Evolutionary conservation across 2,797 vertebrate genomes (phyloP).

Genomic region (Sebastiscus albofasciatus): DNA sequence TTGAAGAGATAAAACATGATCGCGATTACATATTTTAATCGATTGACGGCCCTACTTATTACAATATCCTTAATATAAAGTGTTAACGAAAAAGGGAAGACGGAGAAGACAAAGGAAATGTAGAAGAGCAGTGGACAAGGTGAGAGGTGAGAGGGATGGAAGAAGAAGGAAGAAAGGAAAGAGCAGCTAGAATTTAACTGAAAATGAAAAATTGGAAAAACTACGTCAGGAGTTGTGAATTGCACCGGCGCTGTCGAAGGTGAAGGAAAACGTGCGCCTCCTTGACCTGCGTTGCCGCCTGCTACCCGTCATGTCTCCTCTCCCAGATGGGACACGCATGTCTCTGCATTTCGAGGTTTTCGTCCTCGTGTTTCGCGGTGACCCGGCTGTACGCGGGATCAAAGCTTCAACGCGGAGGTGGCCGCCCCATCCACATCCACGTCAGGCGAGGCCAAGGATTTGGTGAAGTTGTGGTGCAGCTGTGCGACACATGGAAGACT

Average conservation of each 20-base stretch:
- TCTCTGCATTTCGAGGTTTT: not conserved
- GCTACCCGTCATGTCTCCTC: not conserved
- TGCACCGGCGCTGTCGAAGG: not conserved
- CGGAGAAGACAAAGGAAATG: not conserved
- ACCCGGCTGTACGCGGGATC: not conserved
- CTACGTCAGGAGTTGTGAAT: not conserved
- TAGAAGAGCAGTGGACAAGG: not conserved
- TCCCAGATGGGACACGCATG: not conserved
- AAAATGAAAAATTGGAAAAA: not conserved
- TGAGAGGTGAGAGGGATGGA: not conserved
- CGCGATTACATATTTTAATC: too few relatives aligned
- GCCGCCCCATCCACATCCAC: not conserved
- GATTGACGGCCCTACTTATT: too few relatives aligned
- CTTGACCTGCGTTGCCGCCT: not conserved
- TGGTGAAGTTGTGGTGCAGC: conserved; percentile 30
- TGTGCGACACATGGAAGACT: conserved; percentile 45
- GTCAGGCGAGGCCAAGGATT: conserved; percentile 1
- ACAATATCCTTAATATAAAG: not conserved
- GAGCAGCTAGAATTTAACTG: not conserved
- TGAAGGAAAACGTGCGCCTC: not conserved
- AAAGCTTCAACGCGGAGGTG: not conserved
- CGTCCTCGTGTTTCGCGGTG: not conserved
- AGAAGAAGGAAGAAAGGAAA: not conserved
- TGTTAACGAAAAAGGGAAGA: not conserved
- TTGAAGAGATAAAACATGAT: too few relatives aligned